Base-by-base conservation (phyloP, 2,888 invertebrate genomes). In the Melipona beecheii region DNA sequence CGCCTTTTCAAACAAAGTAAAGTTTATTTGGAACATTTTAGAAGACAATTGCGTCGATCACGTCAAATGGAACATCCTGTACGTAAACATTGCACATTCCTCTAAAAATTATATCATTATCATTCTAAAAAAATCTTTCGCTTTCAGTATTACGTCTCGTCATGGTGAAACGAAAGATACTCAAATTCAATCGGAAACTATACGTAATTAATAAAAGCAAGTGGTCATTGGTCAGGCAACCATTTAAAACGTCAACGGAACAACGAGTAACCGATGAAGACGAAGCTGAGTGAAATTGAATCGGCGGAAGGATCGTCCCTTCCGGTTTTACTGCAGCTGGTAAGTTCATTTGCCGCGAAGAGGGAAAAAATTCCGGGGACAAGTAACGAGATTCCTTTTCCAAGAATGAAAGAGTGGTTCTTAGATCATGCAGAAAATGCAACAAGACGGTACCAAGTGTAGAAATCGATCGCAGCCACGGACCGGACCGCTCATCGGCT, bases 341-440 rank as follows among this genome's bases (percentile, higher is more conserved):
- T 75, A 75, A 82, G 75, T 83, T 78, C 73, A 50, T 85, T 80
- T 52, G 70, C 65, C 58, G 64, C 65, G 15, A 54, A 21, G 60
- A 49, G 56, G 65, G 50, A 78, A 78, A 76, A 76, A 71, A 80
- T 76, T 52, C 19, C 60, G 43, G 17, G 31, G 58, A 31, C 79
- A n/a, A 56, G 54, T 79, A 81, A 87, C 77, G 81, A 84, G 88
- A 81, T 77, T 75, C 83, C 73, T 58, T 83, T 81, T 86, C 49
- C 24, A 6, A 58, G 56, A 77, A 86, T 75, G 86, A 54, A 56
- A 0, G 43, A 36, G 15, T 49, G 50, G 54, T 75, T 78, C 75
- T 84, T 65, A 65, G 52, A 54, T 66, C 75, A 50, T 15, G 64
- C 13, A 9, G 70, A 81, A 75, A 74, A 52, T 58, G 54, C 31